phyloP scores from a whole-genome alignment of 1,140 invertebrate genomes.

The Scaptomyza pallida region DNA sequence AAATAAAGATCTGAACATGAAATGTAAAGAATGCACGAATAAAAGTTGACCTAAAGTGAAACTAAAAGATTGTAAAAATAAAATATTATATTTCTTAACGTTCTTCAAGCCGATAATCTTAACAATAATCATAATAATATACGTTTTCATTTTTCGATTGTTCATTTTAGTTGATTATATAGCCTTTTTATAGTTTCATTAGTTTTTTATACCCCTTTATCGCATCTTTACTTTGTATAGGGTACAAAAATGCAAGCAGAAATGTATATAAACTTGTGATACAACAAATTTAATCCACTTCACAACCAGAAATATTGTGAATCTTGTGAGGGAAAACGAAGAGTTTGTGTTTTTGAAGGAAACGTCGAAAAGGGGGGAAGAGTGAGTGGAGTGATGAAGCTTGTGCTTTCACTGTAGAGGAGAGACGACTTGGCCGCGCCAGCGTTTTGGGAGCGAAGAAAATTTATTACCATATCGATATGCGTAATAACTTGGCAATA shows the following conservation, averaged over 20 bases:
- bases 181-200: background rate
- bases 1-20: constrained; percentile 27
- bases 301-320: constrained; percentile 29
- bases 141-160: no score
- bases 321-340: constrained; percentile 3
- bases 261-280: constrained; percentile 43
- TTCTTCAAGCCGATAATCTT: no score
- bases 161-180: no score
- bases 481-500: constrained; percentile 83
- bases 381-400: constrained; percentile 9
- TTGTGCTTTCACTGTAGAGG: constrained; percentile 50
- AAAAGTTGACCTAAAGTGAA: background rate
- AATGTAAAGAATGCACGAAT: no score
- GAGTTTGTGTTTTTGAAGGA: background rate
- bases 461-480: constrained; percentile 83
- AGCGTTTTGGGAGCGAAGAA: constrained; percentile 45
- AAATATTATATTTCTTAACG: no score
- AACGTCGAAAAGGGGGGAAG: background rate
- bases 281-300: constrained; percentile 75
- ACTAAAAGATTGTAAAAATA: background rate
- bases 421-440: constrained; percentile 20
- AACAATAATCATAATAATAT: background rate
- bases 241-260: constrained; percentile 59
- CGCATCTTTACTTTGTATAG: background rate
- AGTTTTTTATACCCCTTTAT: background rate